Conservation (phyloP, 2,797 vertebrate genomes). For the Arctocebus calabarensis region DNA sequence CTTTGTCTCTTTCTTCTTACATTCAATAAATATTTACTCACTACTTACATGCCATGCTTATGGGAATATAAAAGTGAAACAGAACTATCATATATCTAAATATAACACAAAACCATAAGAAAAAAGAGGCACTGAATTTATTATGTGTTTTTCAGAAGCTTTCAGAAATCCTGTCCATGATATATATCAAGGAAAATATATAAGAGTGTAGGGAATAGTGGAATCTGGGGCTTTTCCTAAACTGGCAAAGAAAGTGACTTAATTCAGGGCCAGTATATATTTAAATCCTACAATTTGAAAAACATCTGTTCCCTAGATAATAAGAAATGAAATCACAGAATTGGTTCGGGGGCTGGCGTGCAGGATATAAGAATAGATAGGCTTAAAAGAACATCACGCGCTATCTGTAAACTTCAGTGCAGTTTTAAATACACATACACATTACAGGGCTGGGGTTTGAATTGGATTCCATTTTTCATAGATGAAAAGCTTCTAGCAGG, state of each 20-base stretch:
- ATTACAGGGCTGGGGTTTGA: fast-evolving
- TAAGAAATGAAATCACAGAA: neutral
- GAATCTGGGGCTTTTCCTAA: conserved; percentile 58
- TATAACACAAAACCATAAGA: conserved; percentile 52
- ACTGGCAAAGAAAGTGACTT: conserved; percentile 39
- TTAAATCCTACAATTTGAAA: conserved; percentile 67
- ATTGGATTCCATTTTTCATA: neutral
- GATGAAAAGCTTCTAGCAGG: fast-evolving
- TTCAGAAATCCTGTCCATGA: conserved; percentile 68
- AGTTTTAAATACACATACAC: fast-evolving
- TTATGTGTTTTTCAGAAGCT: conserved; percentile 71
- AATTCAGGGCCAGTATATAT: conserved; percentile 16
- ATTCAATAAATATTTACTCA: conserved; percentile 49
- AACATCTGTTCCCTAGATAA: conserved; percentile 58
- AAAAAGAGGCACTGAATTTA: conserved; percentile 70
- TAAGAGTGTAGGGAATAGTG: conserved; percentile 23
- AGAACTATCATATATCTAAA: conserved; percentile 67
- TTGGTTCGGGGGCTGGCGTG: neutral
- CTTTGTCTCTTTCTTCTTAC: neutral
- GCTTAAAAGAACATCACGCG: fast-evolving
- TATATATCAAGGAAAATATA: conserved; percentile 67
- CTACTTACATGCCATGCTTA: neutral
- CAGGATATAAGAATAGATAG: fast-evolving
- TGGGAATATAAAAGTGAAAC: conserved; percentile 60
- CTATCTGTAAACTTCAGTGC: fast-evolving